These are phyloP conservation scores for Poecilobothrus nobilitatus DNA, from an alignment of 2,888 invertebrate genomes.

Conservation along the genomic window DNA sequence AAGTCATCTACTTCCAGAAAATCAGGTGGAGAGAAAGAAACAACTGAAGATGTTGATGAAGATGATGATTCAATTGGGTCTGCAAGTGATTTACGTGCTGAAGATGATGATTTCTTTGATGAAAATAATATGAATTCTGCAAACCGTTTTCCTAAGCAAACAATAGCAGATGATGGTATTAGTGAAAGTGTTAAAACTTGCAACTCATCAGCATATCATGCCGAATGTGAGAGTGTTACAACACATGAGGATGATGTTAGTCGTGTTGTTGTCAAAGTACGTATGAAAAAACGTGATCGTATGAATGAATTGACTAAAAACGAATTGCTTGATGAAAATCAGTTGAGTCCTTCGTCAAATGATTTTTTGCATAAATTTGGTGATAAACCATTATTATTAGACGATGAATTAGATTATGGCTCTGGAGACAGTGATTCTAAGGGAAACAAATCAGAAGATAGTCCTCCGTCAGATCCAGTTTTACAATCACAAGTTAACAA, in stretches of 20 bases:
- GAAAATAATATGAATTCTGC: slow-evolving; percentile 38
- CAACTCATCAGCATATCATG: slow-evolving; percentile 61
- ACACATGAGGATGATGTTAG: slow-evolving; percentile 53
- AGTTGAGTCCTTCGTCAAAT: slow-evolving; percentile 44
- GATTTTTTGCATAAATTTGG: slow-evolving; percentile 69
- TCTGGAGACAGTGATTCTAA: slow-evolving; percentile 38
- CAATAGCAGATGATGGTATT: slow-evolving; percentile 47
- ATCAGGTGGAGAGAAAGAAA: slow-evolving; percentile 24
- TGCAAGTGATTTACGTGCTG: slow-evolving; percentile 58
- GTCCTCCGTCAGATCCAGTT: slow-evolving; percentile 22
- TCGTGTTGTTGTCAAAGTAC: slow-evolving; percentile 47
- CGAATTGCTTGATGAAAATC: slow-evolving; percentile 43
- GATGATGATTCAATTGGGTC: slow-evolving; percentile 65
- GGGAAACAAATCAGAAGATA: slow-evolving; percentile 30
- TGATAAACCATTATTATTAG: slow-evolving; percentile 63
- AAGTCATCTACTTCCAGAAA: slow-evolving; percentile 20
- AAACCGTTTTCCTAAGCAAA: slow-evolving; percentile 37
- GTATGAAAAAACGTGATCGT: slow-evolving; percentile 45
- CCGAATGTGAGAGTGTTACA: slow-evolving; percentile 62
- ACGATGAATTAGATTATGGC: slow-evolving; percentile 66
- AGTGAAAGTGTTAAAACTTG: slow-evolving; percentile 58
- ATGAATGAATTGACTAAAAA: slow-evolving; percentile 23
- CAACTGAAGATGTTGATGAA: slow-evolving; percentile 42
- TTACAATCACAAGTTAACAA: not conserved
- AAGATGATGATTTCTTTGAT: slow-evolving; percentile 45